Conservation (phyloP, 2,113 vertebrate species). For the Porphyrio hochstetteri region DNA sequence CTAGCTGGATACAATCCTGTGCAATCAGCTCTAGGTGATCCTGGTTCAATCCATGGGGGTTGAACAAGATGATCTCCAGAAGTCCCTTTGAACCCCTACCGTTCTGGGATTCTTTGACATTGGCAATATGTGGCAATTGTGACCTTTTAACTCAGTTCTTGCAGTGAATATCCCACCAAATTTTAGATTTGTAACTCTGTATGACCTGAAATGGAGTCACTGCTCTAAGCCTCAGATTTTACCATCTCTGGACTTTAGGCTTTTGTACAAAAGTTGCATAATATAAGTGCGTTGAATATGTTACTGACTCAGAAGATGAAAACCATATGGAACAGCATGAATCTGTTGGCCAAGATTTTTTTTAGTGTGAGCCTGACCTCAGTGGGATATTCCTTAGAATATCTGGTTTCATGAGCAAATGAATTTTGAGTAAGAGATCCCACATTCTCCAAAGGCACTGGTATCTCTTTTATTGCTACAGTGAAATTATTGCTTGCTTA, state of each 20-base stretch:
- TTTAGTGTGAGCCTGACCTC: not conserved
- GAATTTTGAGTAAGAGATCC: not conserved
- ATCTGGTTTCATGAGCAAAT: not conserved
- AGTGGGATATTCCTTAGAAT: not conserved
- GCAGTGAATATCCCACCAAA: not conserved
- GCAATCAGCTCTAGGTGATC: too few relatives aligned
- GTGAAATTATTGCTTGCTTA: not conserved
- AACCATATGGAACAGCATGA: not conserved
- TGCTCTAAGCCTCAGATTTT: not conserved
- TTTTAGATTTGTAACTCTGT: not conserved
- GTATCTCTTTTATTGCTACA: not conserved
- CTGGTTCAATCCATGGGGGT: too few relatives aligned
- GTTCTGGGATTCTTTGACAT: not conserved
- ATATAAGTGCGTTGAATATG: not conserved
- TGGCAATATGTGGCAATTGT: not conserved
- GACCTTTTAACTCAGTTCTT: not conserved
- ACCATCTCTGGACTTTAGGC: not conserved
- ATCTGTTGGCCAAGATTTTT: not conserved
- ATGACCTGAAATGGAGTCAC: not conserved
- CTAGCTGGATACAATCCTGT: too few relatives aligned
- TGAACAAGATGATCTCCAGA: too few relatives aligned
- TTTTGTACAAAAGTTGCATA: constrained; percentile 26
- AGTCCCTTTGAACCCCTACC: too few relatives aligned
- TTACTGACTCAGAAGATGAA: constrained; percentile 9
- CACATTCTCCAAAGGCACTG: not conserved